Evolutionary conservation across 2,797 vertebrate genomes (phyloP), one percentile per base, ranked within the genome.

Genomic region (Margarornis squamiger): DNA sequence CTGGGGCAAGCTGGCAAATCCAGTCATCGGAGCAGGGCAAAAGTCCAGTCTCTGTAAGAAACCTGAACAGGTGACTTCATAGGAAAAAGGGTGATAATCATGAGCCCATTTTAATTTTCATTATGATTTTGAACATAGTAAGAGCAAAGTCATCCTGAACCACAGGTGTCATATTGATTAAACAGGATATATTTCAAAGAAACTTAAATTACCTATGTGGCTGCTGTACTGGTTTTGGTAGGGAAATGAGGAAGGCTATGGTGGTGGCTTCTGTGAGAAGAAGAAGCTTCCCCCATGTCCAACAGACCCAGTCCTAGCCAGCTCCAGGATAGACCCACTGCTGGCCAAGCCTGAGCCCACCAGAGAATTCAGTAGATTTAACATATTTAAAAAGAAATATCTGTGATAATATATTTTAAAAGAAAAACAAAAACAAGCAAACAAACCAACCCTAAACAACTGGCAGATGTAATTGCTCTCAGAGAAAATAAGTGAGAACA

Each of bases 11-110:
- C 8, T 75, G 15, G 10, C 8, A 46, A 78, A 61, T 63, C 55
- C 8, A 34, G 20, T 38, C 1, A 1, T 1, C 57, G 34, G 13
- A 75, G 30, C 1, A 8, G 26, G 6, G 26, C 1, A 2, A 20
- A 92, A 92, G 15, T 57, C 24, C 27, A 38, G 12, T 23, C 30
- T 67, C 52, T 65, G 12, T 63, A 70, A 54, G 11, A 86, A 86
- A 57, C 8, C 5, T 20, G 5, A 62, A 52, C 5, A 48, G 4
- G 4, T 39, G 21, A 43, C 21, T 75, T 38, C 10, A 11, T n/a
- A 45, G 10, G 10, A 27, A 48, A 52, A 88, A 27, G 1, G 3
- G 14, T 55, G 14, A 52, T 7, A 63, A 3, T 2, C 39, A 36
- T 2, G 9, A 52, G 24, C 24, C 10, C 10, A 10, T 66, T 65